Evolutionary conservation across 2,888 invertebrate species (phyloP), one percentile per base, ranked within the genome.

Genomic region (Cremastinae sp.): DNA sequence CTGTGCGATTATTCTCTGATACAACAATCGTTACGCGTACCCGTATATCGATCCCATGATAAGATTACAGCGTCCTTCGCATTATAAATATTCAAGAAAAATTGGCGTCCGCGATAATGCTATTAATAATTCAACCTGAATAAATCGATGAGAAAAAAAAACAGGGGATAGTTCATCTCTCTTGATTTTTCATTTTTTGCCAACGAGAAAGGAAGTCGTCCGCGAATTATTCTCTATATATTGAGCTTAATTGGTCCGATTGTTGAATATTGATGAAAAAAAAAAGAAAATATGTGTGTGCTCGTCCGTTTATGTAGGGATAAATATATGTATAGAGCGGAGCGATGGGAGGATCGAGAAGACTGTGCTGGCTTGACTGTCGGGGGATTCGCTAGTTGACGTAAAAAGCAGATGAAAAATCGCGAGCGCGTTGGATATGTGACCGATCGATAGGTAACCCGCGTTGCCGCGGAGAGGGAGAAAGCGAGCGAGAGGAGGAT

Each of bases 391-490:
- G n/a, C n/a, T 9, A 58, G 14, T 10, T 18, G 5, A 14, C 20
- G 36, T 22, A 38, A 22, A 64, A 1, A 43, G 38, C 0, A 49
- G 10, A 47, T 36, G 54, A 43, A 36, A 61, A 64, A 64, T 38
- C 18, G 62, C 14, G 22, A 36, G 38, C 36, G 49, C 38, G 64
- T 49, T 16, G 47, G 28, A 64, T 64, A 58, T 56, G n/a, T 34
- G 47, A 22, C 34, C 56, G 71, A 72, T 72, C 64, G 71, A 72
- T 54, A 72, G 38, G 56, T 64, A 47, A 64, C 49, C 64, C 56
- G 12, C 36, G 49, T 18, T 41, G 68, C 34, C 14, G 49, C 45
- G 54, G 28, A 43, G 36, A n/a, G 51, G n/a, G 18, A 14, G 5
- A n/a, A n/a, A n/a, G n/a, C n/a, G 18, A 16, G 18, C 0, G 22